phyloP scores from a whole-genome alignment of 1,140 invertebrate species.

The Cotesia glomerata region DNA sequence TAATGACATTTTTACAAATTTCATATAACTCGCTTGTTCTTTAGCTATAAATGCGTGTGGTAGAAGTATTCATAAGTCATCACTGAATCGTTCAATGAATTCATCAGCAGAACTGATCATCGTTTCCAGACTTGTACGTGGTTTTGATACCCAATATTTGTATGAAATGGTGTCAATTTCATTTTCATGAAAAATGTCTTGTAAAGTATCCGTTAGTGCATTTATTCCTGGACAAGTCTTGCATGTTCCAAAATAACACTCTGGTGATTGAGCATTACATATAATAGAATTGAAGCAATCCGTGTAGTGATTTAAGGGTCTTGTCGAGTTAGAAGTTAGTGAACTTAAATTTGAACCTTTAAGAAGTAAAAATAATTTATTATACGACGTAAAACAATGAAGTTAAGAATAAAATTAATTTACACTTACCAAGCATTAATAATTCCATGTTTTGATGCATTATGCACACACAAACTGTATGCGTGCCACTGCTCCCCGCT shows the following conservation, averaged over 20 bases:
- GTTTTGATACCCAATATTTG: conserved; percentile 22
- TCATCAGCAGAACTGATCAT: neutral
- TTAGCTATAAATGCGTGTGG: conserved; percentile 37
- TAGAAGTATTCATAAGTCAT: conserved; percentile 17
- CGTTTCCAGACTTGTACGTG: conserved; percentile 16
- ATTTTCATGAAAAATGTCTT: conserved; percentile 8
- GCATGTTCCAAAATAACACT: conserved; percentile 22
- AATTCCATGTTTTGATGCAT: conserved; percentile 40
- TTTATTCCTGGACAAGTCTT: conserved; percentile 18
- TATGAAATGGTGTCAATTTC: conserved; percentile 18
- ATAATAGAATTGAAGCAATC: conserved; percentile 20
- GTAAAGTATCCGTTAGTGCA: conserved; percentile 4
- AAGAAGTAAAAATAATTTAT: neutral
- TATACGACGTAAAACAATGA: neutral
- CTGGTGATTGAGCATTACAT: conserved; percentile 1
- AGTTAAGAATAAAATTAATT: neutral
- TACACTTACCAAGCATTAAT: conserved; percentile 29
- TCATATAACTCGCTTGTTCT: conserved; percentile 31
- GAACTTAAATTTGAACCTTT: conserved; percentile 7
- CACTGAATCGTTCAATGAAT: conserved; percentile 27
- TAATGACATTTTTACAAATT: conserved; percentile 30
- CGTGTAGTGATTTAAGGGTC: conserved; percentile 13
- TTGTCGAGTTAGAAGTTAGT: neutral
- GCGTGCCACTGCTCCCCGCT: conserved; percentile 30
- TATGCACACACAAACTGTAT: conserved; percentile 39